Conservation (phyloP, 2,113 vertebrate genomes). For the Desmodus rotundus region DNA sequence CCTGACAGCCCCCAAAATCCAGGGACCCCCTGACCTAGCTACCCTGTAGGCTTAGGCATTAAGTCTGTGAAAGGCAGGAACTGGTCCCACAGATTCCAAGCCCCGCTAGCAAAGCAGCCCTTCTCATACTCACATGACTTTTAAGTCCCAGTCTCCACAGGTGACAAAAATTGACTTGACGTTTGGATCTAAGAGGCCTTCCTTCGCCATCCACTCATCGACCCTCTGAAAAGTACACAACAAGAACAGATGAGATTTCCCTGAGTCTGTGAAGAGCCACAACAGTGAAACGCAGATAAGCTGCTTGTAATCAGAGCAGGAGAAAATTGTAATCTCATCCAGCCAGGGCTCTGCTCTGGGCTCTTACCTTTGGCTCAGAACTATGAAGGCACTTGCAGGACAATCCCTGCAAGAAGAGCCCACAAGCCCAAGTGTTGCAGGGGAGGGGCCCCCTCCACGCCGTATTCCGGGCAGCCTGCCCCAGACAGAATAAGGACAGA, state of each 20-base stretch:
- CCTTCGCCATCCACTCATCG: constrained; percentile 89
- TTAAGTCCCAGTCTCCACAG: constrained; percentile 91
- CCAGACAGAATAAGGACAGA: background rate
- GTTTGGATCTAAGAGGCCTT: constrained; percentile 89
- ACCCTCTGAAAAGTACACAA: constrained; percentile 86
- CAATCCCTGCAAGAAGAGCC: background rate
- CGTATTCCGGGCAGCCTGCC: background rate
- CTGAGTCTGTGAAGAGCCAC: constrained; percentile 74
- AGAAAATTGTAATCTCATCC: constrained; percentile 83
- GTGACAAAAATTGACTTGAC: constrained; percentile 91
- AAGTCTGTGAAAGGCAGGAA: background rate
- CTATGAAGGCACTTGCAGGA: constrained; percentile 69
- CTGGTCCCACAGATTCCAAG: background rate
- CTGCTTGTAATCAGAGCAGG: constrained; percentile 79
- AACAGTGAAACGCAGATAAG: constrained; percentile 80
- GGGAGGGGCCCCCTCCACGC: background rate
- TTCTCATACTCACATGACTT: constrained; percentile 88
- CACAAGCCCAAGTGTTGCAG: background rate
- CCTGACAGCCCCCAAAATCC: background rate
- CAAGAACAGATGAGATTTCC: constrained; percentile 79
- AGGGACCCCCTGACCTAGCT: background rate
- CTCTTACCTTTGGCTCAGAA: constrained; percentile 74
- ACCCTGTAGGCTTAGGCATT: background rate
- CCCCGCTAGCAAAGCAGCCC: background rate
- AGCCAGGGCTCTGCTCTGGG: constrained; percentile 55